Conservation (phyloP, 1,140 invertebrate genomes). For the Littorina saxatilis region DNA sequence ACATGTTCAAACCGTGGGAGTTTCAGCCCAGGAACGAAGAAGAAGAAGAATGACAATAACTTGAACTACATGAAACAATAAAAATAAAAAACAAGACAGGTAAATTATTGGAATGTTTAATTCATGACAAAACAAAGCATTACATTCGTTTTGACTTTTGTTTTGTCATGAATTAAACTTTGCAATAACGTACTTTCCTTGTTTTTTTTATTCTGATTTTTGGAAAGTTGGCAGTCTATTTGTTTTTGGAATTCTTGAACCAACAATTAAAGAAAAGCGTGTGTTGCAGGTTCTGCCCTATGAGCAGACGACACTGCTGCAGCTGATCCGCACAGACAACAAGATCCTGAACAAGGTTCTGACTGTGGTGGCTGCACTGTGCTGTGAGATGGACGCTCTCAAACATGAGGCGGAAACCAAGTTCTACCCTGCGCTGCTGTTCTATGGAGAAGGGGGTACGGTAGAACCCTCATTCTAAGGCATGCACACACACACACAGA, state of each 20-base stretch:
- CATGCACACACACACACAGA: background rate
- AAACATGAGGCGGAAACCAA: conserved; percentile 82
- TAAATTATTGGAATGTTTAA: too few relatives aligned
- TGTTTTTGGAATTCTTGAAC: background rate
- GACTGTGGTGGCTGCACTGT: conserved; percentile 87
- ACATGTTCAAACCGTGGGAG: too few relatives aligned
- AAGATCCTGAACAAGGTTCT: conserved; percentile 88
- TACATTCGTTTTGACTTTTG: too few relatives aligned
- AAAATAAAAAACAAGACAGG: too few relatives aligned
- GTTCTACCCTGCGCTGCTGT: conserved; percentile 81
- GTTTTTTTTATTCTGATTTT: too few relatives aligned
- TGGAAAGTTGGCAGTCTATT: too few relatives aligned
- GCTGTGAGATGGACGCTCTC: conserved; percentile 85
- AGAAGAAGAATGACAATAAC: too few relatives aligned
- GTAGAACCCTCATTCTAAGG: background rate
- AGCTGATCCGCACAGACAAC: conserved; percentile 88
- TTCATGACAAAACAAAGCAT: too few relatives aligned
- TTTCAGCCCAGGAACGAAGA: too few relatives aligned
- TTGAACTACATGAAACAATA: too few relatives aligned
- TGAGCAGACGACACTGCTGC: conserved; percentile 82
- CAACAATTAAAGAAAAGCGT: background rate
- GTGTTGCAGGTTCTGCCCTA: conserved; percentile 75
- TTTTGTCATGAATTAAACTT: too few relatives aligned
- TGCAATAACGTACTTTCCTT: too few relatives aligned
- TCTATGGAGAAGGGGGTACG: conserved; percentile 80